Base-by-base conservation (phyloP, 2,797 vertebrate species). In the Hybognathus amarus region DNA sequence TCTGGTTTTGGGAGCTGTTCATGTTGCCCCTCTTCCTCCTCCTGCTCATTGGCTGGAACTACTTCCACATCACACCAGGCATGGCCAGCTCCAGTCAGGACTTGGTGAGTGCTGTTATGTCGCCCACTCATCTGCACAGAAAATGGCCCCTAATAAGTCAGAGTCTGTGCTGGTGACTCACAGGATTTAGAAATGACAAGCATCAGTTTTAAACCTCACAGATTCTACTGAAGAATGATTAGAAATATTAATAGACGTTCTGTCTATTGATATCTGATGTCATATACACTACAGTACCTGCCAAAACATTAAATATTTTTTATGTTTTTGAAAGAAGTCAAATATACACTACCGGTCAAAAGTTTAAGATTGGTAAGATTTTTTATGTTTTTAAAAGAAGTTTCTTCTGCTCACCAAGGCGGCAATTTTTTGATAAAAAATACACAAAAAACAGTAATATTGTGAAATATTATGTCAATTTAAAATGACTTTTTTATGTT, bases 1-100 rank as follows among this genome's bases (percentile, higher is more conserved):
- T 99, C 84, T 99, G 97, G 97, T 91, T 96, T 12, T 96, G 97
- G 90, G 98, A 99, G 78, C 94, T 97, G 84, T 99, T 97, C 92
- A 99, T 99, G 97, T 89, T 99, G 88, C 98, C 98, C 6, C 93
- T 99, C 91, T 96, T 96, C 78, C 91, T 99, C 73, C 88, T 99
- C 76, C 90, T 98, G 74, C 95, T 99, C 83, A 94, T 99, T 64
- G 89, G 92, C 20, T 98, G 97, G 94, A 97, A 97, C 90, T 97
- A 97, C 94, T 95, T 95, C 87, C 94, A 95, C 27, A 85, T 96
- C 85, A 79, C 77, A 0, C 89, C 91, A 0, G 97, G 96, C 87
- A 96, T 94, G 91, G 89, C 88, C 87, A 93, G 80, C 91, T 91
- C 89, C 86, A 85, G 93, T 87, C 97, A 96, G 87, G 97, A 98